phyloP scores from a whole-genome alignment of 2,888 invertebrate species.

The Dinocampus coccinellae region DNA sequence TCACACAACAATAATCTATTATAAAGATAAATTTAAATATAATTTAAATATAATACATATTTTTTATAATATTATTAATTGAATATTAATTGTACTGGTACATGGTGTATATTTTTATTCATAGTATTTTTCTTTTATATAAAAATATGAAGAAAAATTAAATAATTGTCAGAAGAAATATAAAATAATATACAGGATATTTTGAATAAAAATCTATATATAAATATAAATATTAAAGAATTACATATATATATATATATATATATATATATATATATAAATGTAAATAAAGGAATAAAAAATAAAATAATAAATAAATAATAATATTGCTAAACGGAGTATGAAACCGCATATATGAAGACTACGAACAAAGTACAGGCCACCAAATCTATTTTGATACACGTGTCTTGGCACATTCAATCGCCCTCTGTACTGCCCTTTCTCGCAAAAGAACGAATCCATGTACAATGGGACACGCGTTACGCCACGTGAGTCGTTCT shows the following conservation, averaged over 20 bases:
- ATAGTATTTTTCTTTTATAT: too few species aligned
- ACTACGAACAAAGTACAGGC: conserved; percentile 57
- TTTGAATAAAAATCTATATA: too few species aligned
- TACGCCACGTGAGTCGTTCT: conserved; percentile 54
- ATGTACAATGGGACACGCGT: conserved; percentile 52
- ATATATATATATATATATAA: not conserved
- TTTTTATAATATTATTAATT: too few species aligned
- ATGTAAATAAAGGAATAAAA: not conserved
- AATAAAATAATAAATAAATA: conserved; percentile 4
- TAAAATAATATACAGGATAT: too few species aligned
- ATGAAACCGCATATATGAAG: conserved; percentile 28
- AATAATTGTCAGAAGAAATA: too few species aligned
- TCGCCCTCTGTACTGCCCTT: conserved; percentile 50
- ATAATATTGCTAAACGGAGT: conserved; percentile 31
- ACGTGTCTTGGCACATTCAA: conserved; percentile 62
- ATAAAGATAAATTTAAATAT: too few species aligned
- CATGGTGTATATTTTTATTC: too few species aligned
- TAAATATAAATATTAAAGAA: too few species aligned
- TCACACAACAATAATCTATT: too few species aligned
- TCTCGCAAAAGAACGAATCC: conserved; percentile 37
- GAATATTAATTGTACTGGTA: too few species aligned
- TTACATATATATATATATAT: not conserved
- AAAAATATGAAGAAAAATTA: too few species aligned
- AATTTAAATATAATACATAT: too few species aligned
- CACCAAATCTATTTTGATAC: conserved; percentile 64